These are phyloP conservation scores for Anableps anableps DNA, from an alignment of 2,797 vertebrate species.

Conservation along the genomic window DNA sequence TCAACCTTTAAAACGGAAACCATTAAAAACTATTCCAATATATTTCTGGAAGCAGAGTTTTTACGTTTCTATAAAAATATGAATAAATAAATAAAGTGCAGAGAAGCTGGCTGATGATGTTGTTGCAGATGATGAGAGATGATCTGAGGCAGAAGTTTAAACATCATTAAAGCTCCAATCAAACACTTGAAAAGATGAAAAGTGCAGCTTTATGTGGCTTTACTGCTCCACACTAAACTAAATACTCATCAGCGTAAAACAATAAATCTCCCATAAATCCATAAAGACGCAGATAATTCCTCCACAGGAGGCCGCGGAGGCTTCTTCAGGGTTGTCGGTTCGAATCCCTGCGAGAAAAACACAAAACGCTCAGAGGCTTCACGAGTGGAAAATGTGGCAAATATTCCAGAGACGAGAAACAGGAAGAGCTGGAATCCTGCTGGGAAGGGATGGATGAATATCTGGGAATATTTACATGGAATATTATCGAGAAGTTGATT, in stretches of 20 bases:
- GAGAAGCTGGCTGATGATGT: no score
- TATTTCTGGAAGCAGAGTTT: background rate
- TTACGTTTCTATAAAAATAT: background rate
- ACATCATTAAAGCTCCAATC: conserved; percentile 23
- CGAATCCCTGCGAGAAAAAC: background rate
- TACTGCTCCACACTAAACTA: conserved; percentile 60
- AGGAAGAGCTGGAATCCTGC: no score
- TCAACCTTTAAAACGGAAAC: background rate
- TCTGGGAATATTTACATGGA: no score
- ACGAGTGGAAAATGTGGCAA: background rate
- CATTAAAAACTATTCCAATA: background rate
- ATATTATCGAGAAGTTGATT: no score
- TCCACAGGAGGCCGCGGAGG: conserved; percentile 18
- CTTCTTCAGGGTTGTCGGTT: background rate
- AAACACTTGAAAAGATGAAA: conserved; percentile 59
- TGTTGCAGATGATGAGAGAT: no score
- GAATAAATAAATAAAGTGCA: no score
- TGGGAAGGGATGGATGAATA: background rate
- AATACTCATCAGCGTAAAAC: conserved; percentile 77
- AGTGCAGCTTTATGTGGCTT: conserved; percentile 54
- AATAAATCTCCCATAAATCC: conserved; percentile 77
- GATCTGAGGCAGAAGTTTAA: background rate
- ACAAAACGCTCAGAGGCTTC: background rate
- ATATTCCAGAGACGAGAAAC: background rate
- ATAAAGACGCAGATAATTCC: conserved; percentile 66